Base-by-base conservation (phyloP, 2,113 vertebrate genomes). In the Zosterops borbonicus region DNA sequence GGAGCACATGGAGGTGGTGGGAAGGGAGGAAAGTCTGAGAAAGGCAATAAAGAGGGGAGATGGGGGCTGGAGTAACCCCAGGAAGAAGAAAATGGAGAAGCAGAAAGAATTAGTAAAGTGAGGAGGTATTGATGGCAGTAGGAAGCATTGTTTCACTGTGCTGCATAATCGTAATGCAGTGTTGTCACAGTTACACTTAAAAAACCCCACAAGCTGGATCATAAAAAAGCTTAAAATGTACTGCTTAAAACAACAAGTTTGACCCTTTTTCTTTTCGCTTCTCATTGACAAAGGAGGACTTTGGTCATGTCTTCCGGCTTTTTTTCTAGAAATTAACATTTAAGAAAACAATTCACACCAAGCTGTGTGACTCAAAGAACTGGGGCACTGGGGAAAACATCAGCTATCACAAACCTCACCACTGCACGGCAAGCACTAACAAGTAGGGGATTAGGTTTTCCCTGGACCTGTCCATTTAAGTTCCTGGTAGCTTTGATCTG, bases 131-230 rank as follows among this genome's bases (percentile, higher is more conserved):
- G 47, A 59, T 24, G 52, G 75, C 2, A 2, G 37, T 8, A 60
- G 77, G 35, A 80, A 76, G 11, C n/a, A 42, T 39, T 14, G 5
- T 69, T 81, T 22, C 5, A 29, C 35, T 20, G 39, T 70, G 41
- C 37, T 58, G 33, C 18, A 22, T 50, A 46, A 83, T 39, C 0
- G 0, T 24, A 65, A 41, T 0, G 0, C 19, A 20, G 11, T 27
- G 46, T 23, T 50, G 78, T 49, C 50, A 86, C 42, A n/a, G 23
- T 9, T 49, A 24, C 1, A 2, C 44, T 46, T 11, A 39, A 91
- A 90, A 92, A 80, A 16, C 2, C 19, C 19, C 59, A 71, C 23
- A 76, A 13, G 8, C 12, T 56, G 69, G 17, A 41, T 53, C 44
- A 88, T 28, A 80, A 53, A 53, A 83, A 77, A 80, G 24, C 52